Evolutionary conservation across 2,113 vertebrate genomes (phyloP).

Genomic region (Nesogale talazaci): DNA sequence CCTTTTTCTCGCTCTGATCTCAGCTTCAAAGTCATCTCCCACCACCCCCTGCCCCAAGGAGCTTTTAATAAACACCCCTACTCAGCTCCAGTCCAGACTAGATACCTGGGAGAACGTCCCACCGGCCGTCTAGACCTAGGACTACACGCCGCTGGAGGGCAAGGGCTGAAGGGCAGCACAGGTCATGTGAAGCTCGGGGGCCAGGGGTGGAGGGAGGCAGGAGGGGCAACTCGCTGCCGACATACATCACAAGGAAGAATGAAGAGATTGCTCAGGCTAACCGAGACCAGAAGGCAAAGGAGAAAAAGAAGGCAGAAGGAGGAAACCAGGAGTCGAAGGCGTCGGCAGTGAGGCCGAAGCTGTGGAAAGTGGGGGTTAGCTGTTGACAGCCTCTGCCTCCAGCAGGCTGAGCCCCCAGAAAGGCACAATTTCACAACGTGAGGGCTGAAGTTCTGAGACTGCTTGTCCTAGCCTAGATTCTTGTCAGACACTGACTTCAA

Average conservation of each 20-base stretch:
- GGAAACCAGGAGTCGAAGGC: not conserved
- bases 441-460: too few relatives aligned
- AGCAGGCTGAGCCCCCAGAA: not conserved
- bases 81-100: not conserved
- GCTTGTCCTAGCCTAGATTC: not conserved
- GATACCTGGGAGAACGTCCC: too few relatives aligned
- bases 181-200: too few relatives aligned
- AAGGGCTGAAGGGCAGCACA: too few relatives aligned
- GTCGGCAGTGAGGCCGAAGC: not conserved
- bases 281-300: conserved; percentile 76
- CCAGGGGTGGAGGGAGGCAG: too few relatives aligned
- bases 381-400: not conserved
- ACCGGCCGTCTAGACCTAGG: too few relatives aligned
- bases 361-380: not conserved
- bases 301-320: conserved; percentile 71
- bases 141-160: too few relatives aligned
- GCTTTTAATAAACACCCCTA: not conserved
- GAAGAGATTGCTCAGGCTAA: conserved; percentile 76
- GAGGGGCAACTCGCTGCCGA: too few relatives aligned
- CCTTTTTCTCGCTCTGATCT: not conserved
- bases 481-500: not conserved
- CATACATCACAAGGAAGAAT: conserved; percentile 76
- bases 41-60: too few relatives aligned
- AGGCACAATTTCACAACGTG: rapidly evolving
- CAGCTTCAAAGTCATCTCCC: not conserved